Conservation (phyloP, 2,113 vertebrate species). For the Damaliscus lunatus region DNA sequence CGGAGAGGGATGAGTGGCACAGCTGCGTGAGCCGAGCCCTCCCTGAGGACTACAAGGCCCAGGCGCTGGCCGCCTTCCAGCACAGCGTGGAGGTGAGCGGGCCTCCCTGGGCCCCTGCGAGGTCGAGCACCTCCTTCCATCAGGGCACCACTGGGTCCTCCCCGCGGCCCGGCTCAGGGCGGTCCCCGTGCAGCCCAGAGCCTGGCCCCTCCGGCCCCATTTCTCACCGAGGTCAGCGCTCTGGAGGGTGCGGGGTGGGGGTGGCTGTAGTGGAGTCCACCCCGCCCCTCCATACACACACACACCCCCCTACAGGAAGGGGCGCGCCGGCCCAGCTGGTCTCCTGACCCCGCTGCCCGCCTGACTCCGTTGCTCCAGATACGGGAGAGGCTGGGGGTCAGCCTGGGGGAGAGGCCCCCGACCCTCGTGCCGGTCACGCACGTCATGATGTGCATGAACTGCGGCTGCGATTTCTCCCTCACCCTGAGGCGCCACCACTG, state of each 20-base stretch:
- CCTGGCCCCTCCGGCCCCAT: neutral
- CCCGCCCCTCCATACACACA: neutral
- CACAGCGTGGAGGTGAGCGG: conserved; percentile 82
- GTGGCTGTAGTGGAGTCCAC: neutral
- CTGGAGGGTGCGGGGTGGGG: neutral
- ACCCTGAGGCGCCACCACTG: conserved; percentile 94
- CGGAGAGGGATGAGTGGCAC: conserved; percentile 96
- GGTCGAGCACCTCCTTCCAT: neutral
- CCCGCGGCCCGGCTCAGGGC: rapidly evolving
- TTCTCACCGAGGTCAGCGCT: neutral
- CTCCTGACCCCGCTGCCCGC: neutral
- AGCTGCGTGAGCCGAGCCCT: conserved; percentile 88
- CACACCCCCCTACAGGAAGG: too few species aligned
- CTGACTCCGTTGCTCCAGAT: conserved; percentile 74
- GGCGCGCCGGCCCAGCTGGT: too few species aligned
- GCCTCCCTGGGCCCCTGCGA: neutral
- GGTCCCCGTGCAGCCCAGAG: neutral
- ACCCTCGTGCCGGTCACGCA: conserved; percentile 93
- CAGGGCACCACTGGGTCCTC: neutral
- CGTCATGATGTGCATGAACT: conserved; percentile 98
- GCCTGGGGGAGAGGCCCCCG: conserved; percentile 92
- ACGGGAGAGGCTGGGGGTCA: conserved; percentile 86
- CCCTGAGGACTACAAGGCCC: conserved; percentile 86
- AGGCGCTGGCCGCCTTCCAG: conserved; percentile 79
- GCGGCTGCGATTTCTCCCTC: conserved; percentile 94